These are phyloP conservation scores for Epicauta chinensis DNA, from an alignment of 1,140 invertebrate genomes.

Conservation along the genomic window DNA sequence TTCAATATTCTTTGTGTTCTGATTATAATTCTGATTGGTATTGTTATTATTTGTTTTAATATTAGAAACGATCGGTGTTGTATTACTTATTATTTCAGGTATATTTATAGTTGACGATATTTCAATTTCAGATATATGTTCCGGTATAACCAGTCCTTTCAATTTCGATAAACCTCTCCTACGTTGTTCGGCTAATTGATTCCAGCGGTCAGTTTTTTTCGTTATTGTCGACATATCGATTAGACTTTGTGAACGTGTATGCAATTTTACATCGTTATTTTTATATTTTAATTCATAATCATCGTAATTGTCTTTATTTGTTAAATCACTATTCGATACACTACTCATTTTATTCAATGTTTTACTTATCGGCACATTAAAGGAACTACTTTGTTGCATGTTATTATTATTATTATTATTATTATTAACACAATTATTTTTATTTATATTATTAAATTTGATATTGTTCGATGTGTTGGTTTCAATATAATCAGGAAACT, in stretches of 20 bases:
- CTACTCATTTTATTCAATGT: constrained; percentile 16
- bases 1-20: neutral
- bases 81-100: constrained; percentile 73
- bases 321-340: constrained; percentile 29
- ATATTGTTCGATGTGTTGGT: constrained; percentile 29
- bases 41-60: constrained; percentile 16
- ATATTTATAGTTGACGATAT: constrained; percentile 53
- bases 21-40: neutral
- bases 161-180: constrained; percentile 75
- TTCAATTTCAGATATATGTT: constrained; percentile 49
- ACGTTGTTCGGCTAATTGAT: constrained; percentile 68
- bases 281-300: neutral
- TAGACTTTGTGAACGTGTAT: constrained; percentile 45
- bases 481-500: constrained; percentile 73
- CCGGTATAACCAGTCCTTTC: constrained; percentile 78
- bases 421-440: neutral
- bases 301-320: neutral
- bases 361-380: constrained; percentile 10
- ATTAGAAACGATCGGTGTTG: constrained; percentile 11
- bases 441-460: neutral
- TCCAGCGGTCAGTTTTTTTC: constrained; percentile 47
- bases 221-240: constrained; percentile 44
- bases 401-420: neutral
- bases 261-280: constrained; percentile 22
- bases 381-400: constrained; percentile 2